Conservation (phyloP, 1,140 invertebrate species). For the Metaphire vulgaris region DNA sequence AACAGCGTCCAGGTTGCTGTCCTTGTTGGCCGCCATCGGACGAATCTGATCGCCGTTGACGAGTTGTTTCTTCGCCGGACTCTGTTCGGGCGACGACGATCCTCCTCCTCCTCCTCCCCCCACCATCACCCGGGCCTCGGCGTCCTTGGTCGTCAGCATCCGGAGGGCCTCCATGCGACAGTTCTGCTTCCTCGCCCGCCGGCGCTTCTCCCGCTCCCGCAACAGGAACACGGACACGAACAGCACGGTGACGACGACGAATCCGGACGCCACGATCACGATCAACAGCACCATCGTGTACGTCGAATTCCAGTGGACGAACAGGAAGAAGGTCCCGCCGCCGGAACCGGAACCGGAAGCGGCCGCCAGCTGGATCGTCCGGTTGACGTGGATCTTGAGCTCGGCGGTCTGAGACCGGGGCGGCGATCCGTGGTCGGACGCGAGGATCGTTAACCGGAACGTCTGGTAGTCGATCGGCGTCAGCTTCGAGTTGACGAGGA, state of each 20-base stretch:
- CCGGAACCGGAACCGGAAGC: no score
- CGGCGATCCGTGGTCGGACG: slow-evolving; percentile 18
- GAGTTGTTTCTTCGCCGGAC: background rate
- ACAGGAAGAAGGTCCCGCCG: slow-evolving; percentile 1
- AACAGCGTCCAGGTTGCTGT: no score
- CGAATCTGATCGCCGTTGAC: background rate
- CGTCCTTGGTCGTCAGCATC: background rate
- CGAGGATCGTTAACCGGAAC: slow-evolving; percentile 13
- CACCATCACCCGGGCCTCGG: no score
- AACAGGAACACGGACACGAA: background rate
- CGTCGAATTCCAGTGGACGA: background rate
- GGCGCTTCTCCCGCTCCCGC: background rate
- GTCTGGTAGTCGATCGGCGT: slow-evolving; percentile 18
- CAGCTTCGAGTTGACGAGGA: slow-evolving; percentile 16
- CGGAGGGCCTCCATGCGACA: background rate
- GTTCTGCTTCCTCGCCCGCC: background rate
- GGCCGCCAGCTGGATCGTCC: background rate
- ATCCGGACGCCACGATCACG: background rate
- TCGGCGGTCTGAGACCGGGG: slow-evolving; percentile 6
- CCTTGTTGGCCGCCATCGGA: no score
- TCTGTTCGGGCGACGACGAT: background rate
- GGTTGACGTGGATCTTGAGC: slow-evolving; percentile 18
- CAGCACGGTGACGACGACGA: background rate
- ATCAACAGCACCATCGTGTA: slow-evolving; percentile 17
- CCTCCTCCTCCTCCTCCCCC: no score